A percentile compares a stretch with the other conserved stretches of the same genome.
Evolutionary conservation across 2,113 vertebrate species (phyloP).

Genomic region (pig (Sus scrofa)): DNA sequence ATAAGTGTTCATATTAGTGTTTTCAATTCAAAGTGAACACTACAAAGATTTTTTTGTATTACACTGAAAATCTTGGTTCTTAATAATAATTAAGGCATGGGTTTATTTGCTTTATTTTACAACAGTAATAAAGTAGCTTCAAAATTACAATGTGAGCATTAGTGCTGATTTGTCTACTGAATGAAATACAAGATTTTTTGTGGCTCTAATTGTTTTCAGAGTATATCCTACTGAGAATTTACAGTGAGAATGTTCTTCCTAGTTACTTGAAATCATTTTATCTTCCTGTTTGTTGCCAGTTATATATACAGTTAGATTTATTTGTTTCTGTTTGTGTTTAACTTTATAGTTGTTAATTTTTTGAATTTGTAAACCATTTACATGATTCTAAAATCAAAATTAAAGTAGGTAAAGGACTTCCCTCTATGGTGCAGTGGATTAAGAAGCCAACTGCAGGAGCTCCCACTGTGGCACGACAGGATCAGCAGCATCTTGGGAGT

Average conservation of each 20-base stretch:
- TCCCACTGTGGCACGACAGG: too few relatives aligned
- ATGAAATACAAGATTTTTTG: not conserved
- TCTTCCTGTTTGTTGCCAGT: not conserved
- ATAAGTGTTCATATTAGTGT: not conserved
- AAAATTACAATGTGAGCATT: not conserved
- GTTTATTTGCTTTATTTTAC: constrained; percentile 10
- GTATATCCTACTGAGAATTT: not conserved
- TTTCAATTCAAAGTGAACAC: constrained; percentile 20
- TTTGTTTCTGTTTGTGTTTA: constrained; percentile 39
- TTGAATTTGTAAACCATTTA: constrained; percentile 1
- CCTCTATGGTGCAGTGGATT: too few relatives aligned
- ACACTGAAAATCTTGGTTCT: not conserved
- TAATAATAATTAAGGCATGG: not conserved
- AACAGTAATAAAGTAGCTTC: not conserved
- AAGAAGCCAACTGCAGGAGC: too few relatives aligned
- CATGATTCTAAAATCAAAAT: not conserved
- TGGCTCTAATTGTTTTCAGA: not conserved
- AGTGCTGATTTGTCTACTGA: not conserved
- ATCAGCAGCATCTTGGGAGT: too few relatives aligned
- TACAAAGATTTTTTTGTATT: not conserved
- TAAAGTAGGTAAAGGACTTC: not conserved
- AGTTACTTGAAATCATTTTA: constrained; percentile 30
- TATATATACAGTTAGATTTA: not conserved
- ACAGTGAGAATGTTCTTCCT: not conserved
- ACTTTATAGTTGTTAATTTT: constrained; percentile 2